Conservation (phyloP, 2,113 vertebrate genomes). For the Calidris pygmaea region DNA sequence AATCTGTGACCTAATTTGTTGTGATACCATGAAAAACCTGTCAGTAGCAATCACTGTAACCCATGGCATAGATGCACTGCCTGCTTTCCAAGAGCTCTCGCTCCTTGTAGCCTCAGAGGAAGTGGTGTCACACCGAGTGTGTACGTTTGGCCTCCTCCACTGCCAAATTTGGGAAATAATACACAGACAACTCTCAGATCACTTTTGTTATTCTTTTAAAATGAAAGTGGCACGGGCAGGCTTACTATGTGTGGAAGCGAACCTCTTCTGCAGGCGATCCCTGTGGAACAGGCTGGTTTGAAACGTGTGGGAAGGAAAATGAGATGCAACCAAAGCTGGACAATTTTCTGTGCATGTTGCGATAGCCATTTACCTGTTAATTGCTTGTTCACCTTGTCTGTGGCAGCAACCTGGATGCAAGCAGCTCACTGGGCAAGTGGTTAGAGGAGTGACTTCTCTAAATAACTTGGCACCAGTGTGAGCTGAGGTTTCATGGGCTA, state of each 20-base stretch:
- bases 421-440: neutral
- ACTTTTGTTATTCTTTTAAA: neutral
- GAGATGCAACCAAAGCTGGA: neutral
- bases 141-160: neutral
- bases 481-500: neutral
- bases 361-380: neutral
- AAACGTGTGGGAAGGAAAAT: neutral
- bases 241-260: neutral
- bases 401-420: neutral
- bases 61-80: neutral
- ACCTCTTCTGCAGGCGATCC: neutral
- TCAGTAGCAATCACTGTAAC: conserved; percentile 60
- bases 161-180: neutral
- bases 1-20: conserved; percentile 69
- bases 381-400: neutral
- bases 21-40: conserved; percentile 63
- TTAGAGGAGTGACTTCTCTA: neutral
- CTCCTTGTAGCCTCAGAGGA: neutral
- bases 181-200: neutral
- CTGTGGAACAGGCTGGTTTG: neutral
- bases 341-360: neutral
- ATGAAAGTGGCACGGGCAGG: neutral
- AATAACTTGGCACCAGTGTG: neutral
- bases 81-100: neutral
- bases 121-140: rapidly evolving